A percentile compares a stretch with the other conserved stretches of the same genome.
Conservation (phyloP, 2,797 vertebrate species). For the Tarsius wallacei region DNA sequence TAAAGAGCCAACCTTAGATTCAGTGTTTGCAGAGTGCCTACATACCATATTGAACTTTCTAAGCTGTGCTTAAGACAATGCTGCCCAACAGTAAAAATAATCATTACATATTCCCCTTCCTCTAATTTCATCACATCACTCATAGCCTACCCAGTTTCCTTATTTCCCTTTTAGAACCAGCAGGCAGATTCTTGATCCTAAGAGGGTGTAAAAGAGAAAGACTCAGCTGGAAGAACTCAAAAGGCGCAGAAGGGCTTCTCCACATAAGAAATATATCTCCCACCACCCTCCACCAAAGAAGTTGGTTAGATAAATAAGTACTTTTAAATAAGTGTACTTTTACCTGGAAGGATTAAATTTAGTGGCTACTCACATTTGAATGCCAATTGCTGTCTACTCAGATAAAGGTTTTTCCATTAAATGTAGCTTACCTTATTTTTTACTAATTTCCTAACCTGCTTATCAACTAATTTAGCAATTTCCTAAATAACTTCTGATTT, state of each 20-base stretch:
- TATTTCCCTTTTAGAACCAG: background rate
- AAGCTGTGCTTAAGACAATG: background rate
- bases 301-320: background rate
- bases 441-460: slow-evolving; percentile 19
- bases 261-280: background rate
- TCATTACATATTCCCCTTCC: rapidly evolving
- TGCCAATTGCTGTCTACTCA: background rate
- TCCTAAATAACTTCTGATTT: slow-evolving; percentile 41
- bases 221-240: background rate
- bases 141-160: background rate
- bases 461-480: slow-evolving; percentile 31
- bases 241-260: background rate
- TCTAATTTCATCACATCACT: background rate
- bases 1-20: background rate
- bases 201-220: background rate
- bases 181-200: background rate
- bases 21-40: background rate
- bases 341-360: background rate
- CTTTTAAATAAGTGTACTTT: slow-evolving; percentile 33
- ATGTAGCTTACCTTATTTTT: background rate
- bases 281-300: background rate
- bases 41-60: background rate
- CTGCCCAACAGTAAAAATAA: background rate
- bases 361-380: background rate
- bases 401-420: background rate